These are phyloP conservation scores for Metopolophium dirhodum DNA, from an alignment of 1,140 invertebrate species.

Conservation along the genomic window DNA sequence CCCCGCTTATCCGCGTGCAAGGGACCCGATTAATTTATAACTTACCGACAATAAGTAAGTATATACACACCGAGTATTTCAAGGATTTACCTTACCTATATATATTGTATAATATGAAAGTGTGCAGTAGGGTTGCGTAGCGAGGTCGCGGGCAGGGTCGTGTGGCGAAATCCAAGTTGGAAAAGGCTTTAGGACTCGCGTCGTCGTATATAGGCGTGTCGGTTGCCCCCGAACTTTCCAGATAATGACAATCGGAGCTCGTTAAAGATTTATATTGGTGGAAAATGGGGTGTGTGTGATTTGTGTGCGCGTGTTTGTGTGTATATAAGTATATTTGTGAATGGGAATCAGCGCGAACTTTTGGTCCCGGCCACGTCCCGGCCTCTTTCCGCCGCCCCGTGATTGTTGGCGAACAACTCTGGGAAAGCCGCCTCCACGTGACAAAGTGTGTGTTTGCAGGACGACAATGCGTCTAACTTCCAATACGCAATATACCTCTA, in stretches of 20 bases:
- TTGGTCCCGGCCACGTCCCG: neutral
- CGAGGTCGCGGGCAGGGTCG: neutral
- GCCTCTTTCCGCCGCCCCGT: neutral
- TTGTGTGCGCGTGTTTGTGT: neutral
- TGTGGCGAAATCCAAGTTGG: neutral
- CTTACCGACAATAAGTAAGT: neutral
- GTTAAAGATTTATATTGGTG: constrained; percentile 52
- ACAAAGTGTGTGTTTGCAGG: constrained; percentile 42
- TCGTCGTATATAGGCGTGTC: constrained; percentile 13
- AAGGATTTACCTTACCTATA: neutral
- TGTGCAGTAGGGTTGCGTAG: neutral
- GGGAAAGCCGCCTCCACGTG: neutral
- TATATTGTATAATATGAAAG: neutral
- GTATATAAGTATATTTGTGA: constrained; percentile 15
- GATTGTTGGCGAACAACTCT: constrained; percentile 33
- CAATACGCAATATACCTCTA: neutral
- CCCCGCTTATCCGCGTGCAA: neutral
- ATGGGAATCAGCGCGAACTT: constrained; percentile 13
- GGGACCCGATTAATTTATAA: constrained; percentile 24
- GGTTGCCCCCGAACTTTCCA: constrained; percentile 7
- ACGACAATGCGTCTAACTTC: constrained; percentile 24
- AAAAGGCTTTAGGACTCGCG: constrained; percentile 39
- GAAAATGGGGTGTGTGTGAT: constrained; percentile 15
- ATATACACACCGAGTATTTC: neutral
- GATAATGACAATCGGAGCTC: constrained; percentile 54